Base-by-base conservation (phyloP, 1,140 invertebrate genomes). In the Drosophila truncata region DNA sequence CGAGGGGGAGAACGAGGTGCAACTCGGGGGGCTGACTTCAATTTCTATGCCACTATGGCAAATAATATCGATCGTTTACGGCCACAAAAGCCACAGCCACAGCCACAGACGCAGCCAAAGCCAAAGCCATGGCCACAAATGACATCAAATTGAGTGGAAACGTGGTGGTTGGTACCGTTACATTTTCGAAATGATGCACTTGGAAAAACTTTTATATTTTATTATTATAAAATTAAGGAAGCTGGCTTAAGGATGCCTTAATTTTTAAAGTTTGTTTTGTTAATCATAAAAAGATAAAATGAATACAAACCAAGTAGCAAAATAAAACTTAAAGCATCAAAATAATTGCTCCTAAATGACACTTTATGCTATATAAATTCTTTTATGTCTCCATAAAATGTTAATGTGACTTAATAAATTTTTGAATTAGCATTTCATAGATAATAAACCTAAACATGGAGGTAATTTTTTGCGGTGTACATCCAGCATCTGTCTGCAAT, bases 21-120 rank as follows among this genome's bases (percentile, higher is more conserved):
- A 16, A n/a, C 55, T n/a, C n/a, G 13, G 31, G 37, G 27, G 55
- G 46, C 41, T 23, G 20, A 57, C 82, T 70, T 54, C 77, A 84
- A 75, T 84, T 87, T 87, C 84, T 88, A 81, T 84, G 84, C 84
- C 85, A 87, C 80, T 84, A 84, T 88, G 80, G 72, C 80, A 88
- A 88, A 88, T 87, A 90, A 90, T 87, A 87, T 87, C 85, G 84
- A 87, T 88, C 84, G 82, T 72, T 87, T 78, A 80, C 69, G 49
- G 72, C 77, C 64, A 58, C 72, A 63, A 55, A 74, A 64, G 63
- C 67, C 33, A n/a, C 44, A 49, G 46, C 52, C 29, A 27, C 39
- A 42, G 52, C 52, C 31, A 54, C n/a, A n/a, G n/a, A n/a, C n/a
- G n/a, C n/a, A 64, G 63, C 67, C 33, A n/a, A 37, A 49, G 46